These are phyloP conservation scores for Drosophila trichaetosa DNA, from an alignment of 2,888 invertebrate genomes.

Conservation along the genomic window DNA sequence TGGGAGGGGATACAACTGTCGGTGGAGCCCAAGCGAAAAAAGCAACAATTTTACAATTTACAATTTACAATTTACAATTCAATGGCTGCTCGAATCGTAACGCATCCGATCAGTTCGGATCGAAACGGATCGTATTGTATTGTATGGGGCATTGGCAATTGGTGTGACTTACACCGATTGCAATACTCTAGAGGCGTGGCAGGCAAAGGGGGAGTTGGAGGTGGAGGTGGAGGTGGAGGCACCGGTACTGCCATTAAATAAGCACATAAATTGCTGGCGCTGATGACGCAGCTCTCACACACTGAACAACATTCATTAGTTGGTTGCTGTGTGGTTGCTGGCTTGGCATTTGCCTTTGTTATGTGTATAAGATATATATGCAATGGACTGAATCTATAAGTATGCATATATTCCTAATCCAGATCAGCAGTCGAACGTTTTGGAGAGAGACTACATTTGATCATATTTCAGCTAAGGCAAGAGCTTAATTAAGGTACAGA, in stretches of 20 bases:
- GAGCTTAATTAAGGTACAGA: neutral
- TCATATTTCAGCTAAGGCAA: neutral
- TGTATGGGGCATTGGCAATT: conserved; percentile 61
- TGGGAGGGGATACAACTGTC: neutral
- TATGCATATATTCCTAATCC: neutral
- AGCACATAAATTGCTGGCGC: conserved; percentile 68
- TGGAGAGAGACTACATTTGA: neutral
- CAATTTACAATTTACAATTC: conserved; percentile 72
- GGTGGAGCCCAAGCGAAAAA: neutral
- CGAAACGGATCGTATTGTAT: conserved; percentile 18
- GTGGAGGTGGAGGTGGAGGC: neutral
- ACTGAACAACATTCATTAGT: conserved; percentile 50
- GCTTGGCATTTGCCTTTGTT: conserved; percentile 21
- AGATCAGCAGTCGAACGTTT: neutral
- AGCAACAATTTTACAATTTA: conserved; percentile 37
- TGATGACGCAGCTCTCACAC: conserved; percentile 65
- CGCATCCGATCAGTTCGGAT: conserved; percentile 15
- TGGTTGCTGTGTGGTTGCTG: conserved; percentile 19
- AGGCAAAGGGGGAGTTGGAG: conserved; percentile 5
- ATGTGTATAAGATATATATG: neutral
- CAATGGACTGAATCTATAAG: neutral
- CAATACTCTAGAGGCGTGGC: conserved; percentile 48
- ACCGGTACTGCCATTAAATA: conserved; percentile 52
- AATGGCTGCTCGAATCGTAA: conserved; percentile 51
- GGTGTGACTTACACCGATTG: conserved; percentile 70